Evolutionary conservation across 2,113 vertebrate species (phyloP), one percentile per base, ranked within the genome.

Genomic region (Pampusana beccarii): DNA sequence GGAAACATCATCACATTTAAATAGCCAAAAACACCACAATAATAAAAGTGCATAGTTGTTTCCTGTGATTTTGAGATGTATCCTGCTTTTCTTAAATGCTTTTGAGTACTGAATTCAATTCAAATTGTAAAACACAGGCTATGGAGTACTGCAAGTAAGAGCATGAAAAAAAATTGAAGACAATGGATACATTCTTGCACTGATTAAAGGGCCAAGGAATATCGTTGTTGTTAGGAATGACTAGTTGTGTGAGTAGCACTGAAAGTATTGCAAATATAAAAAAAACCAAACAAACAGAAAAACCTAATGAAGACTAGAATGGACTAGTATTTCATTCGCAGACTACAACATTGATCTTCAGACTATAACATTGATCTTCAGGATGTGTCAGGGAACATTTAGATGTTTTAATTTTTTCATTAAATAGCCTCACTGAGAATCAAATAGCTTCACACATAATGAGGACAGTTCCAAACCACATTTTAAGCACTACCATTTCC

Each of bases 1-100:
- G 54, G 18, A 67, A 62, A 54, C 5, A 31, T 23, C 3, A 31
- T 54, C 60, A 16, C 4, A 46, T 69, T 67, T 74, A 81, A 91
- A 80, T 23, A 78, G 3, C 2, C 2, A 23, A 87, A 51, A 5
- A 64, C 33, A 1, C 1, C 4, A 11, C 12, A 1, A 38, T 31
- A 80, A 83, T 38, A 65, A 61, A 73, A 79, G 48, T 2, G 10
- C 6, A 23, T 48, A 60, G 40, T 20, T 25, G 0, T 65, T 89
- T 84, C 17, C 4, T 46, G 8, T 11, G 10, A 73, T 80, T 91
- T 80, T 54, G 20, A 25, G 20, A 51, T 65, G 2, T 31, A 21
- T 36, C 8, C 1, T n/a, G 16, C 18, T 90, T 60, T 57, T 24
- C 5, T 42, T 31, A 58, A 66, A 19, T 25, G 12, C 4, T 70